Evolutionary conservation across 2,797 vertebrate genomes (phyloP).

Genomic region (Cyprinella venusta): DNA sequence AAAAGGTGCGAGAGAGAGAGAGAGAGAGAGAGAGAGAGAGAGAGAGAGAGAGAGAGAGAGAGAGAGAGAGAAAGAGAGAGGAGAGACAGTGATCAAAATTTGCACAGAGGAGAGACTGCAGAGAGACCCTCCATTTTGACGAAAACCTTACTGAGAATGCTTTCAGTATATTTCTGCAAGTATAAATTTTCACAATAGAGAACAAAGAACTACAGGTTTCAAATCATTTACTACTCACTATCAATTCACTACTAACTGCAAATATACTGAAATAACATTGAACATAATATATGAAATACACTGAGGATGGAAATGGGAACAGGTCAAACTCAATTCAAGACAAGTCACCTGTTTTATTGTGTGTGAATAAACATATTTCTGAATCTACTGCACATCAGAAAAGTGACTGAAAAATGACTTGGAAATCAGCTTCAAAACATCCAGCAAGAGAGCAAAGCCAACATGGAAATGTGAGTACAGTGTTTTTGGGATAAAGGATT

Average conservation of each 20-base stretch:
- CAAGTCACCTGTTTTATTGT: slow-evolving; percentile 36
- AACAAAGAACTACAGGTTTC: slow-evolving; percentile 22
- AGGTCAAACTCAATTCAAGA: slow-evolving; percentile 36
- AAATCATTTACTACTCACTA: slow-evolving; percentile 7
- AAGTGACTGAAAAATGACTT: slow-evolving; percentile 31
- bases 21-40: slow-evolving; percentile 56
- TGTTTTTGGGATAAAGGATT: not conserved
- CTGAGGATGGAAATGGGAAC: slow-evolving; percentile 35
- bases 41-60: slow-evolving; percentile 56
- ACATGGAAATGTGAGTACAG: not conserved
- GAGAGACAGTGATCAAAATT: slow-evolving; percentile 75
- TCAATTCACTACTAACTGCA: slow-evolving; percentile 40
- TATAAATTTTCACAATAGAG: slow-evolving; percentile 31
- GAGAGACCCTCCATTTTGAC: slow-evolving; percentile 58
- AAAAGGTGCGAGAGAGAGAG: slow-evolving; percentile 45
- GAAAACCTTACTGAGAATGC: slow-evolving; percentile 54
- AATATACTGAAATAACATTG: slow-evolving; percentile 63
- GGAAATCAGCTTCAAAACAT: slow-evolving; percentile 46
- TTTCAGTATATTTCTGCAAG: slow-evolving; percentile 60
- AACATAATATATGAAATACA: slow-evolving; percentile 50
- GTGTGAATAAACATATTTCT: slow-evolving; percentile 7
- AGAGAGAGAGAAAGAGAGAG: slow-evolving; percentile 56
- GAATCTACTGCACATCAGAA: slow-evolving; percentile 6
- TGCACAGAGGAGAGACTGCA: slow-evolving; percentile 86
- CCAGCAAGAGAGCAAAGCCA: slow-evolving; percentile 29